A percentile compares a stretch with the other conserved stretches of the same genome.
phyloP scores from a whole-genome alignment of 1,140 invertebrate species.

The Drosophila tristis region DNA sequence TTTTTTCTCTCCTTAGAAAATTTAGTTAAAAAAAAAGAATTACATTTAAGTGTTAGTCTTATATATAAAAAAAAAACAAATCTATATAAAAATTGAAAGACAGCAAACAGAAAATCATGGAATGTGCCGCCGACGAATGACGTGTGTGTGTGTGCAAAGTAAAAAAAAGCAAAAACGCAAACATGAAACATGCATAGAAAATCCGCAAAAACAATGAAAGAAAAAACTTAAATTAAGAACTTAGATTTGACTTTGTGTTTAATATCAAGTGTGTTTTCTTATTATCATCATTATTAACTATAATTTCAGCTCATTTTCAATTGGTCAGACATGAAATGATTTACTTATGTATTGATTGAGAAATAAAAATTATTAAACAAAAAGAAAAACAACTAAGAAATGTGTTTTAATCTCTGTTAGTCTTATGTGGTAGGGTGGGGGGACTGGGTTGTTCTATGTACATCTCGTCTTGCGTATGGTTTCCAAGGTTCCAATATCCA shows the following conservation, averaged over 20 bases:
- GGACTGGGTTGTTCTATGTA: neutral
- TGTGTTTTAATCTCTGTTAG: neutral
- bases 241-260: slow-evolving; percentile 73
- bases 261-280: slow-evolving; percentile 60
- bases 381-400: slow-evolving; percentile 23
- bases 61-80: slow-evolving; percentile 71
- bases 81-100: slow-evolving; percentile 39
- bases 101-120: slow-evolving; percentile 53
- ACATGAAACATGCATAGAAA: slow-evolving; percentile 31
- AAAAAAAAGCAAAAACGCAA: slow-evolving; percentile 34
- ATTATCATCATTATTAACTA: slow-evolving; percentile 51
- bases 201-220: slow-evolving; percentile 31
- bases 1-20: slow-evolving; percentile 80
- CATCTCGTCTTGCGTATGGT: slow-evolving; percentile 26
- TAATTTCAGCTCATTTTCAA: slow-evolving; percentile 58
- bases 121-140: slow-evolving; percentile 32
- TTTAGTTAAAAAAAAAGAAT: slow-evolving; percentile 75
- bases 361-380: slow-evolving; percentile 83
- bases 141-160: slow-evolving; percentile 11
- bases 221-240: slow-evolving; percentile 62
- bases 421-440: too few relatives aligned
- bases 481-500: slow-evolving; percentile 29
- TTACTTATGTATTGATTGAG: slow-evolving; percentile 79
- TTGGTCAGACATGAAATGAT: slow-evolving; percentile 76
- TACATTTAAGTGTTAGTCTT: slow-evolving; percentile 82